Conservation (phyloP, 2,797 vertebrate species). For the Sylvia borin region DNA sequence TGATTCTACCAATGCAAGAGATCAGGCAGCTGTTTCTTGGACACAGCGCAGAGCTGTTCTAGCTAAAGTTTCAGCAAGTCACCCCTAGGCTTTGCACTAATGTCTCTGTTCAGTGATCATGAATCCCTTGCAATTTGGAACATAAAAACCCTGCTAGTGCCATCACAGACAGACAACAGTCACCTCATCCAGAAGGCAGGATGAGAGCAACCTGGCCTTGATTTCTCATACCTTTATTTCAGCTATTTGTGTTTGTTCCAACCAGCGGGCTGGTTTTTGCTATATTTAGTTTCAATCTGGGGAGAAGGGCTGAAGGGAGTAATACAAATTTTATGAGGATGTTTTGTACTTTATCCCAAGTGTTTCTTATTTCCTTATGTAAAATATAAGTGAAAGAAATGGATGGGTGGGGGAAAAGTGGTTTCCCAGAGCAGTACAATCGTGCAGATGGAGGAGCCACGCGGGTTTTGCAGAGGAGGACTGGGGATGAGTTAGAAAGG, state of each 20-base stretch:
- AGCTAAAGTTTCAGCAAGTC: conserved; percentile 2
- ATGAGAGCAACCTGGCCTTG: neutral
- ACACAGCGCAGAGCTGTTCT: neutral
- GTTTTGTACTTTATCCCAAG: conserved; percentile 19
- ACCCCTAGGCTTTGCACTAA: conserved; percentile 2
- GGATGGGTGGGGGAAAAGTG: neutral
- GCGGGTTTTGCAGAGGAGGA: neutral
- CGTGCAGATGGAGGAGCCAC: neutral
- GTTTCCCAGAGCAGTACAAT: neutral
- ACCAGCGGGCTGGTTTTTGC: neutral
- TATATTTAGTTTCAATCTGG: neutral
- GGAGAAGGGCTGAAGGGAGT: neutral
- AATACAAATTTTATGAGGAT: neutral
- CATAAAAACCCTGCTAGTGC: conserved; percentile 17
- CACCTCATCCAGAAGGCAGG: neutral
- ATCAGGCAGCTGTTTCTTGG: neutral
- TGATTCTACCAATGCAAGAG: neutral
- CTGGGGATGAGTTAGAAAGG: neutral
- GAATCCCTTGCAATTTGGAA: neutral
- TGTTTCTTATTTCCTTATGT: neutral
- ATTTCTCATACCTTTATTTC: neutral
- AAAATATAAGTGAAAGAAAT: neutral
- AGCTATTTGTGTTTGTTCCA: conserved; percentile 5
- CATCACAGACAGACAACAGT: neutral
- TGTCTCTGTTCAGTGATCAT: neutral